Evolutionary conservation across 2,797 vertebrate genomes (phyloP).

Genomic region (Chelmon rostratus): DNA sequence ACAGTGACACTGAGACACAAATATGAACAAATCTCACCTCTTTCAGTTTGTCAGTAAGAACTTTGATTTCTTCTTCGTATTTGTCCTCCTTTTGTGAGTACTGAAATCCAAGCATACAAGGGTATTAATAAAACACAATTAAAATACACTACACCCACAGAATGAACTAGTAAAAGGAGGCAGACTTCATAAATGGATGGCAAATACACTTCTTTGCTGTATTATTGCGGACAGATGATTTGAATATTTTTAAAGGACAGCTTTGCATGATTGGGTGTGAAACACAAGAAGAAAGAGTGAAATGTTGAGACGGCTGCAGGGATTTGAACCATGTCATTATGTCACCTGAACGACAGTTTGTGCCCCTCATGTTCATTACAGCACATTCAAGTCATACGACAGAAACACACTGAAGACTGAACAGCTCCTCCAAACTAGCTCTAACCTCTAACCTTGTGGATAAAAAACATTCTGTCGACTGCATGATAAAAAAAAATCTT

Average conservation of each 20-base stretch:
- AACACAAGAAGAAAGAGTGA: background rate
- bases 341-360: background rate
- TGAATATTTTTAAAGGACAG: background rate
- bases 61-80: conserved; percentile 97
- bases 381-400: background rate
- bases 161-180: background rate
- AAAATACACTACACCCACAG: background rate
- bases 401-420: no score
- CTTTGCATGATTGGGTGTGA: background rate
- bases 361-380: background rate
- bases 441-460: background rate
- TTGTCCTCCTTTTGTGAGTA: conserved; percentile 99
- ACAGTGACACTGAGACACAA: background rate
- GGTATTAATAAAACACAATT: background rate
- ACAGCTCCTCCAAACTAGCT: background rate
- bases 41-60: conserved; percentile 96
- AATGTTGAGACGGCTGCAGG: background rate
- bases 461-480: background rate
- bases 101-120: conserved; percentile 80
- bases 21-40: conserved; percentile 86
- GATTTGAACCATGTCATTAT: background rate
- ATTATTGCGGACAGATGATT: background rate
- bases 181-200: background rate
- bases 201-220: background rate
- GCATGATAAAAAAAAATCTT: background rate